These are phyloP conservation scores for Caenorhabditis zanzibari DNA, from an alignment of 2,888 invertebrate genomes.

Conservation along the genomic window DNA sequence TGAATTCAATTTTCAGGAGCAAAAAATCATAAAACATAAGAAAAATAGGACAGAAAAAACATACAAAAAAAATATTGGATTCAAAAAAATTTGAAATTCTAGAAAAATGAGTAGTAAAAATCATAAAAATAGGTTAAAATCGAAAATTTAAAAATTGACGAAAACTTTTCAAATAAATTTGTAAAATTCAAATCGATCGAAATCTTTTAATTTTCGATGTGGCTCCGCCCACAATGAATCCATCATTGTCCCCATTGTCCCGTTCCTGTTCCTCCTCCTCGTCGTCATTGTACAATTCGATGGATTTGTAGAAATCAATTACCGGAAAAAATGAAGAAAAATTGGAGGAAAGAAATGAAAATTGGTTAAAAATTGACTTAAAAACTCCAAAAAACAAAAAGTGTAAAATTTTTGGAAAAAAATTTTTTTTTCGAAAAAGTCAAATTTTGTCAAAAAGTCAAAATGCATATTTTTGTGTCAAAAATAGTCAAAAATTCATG, in stretches of 20 bases:
- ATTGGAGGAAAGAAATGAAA: neutral
- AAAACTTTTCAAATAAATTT: neutral
- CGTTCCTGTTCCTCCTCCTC: too few species aligned
- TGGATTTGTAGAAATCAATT: constrained; percentile 61
- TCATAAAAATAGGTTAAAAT: constrained; percentile 1
- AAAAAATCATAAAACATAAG: neutral
- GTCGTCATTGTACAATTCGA: constrained; percentile 13
- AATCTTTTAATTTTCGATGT: constrained; percentile 6
- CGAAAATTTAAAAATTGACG: neutral
- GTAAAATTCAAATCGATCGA: constrained; percentile 29
- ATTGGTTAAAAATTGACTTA: neutral
- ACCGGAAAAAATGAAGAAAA: constrained; percentile 64
- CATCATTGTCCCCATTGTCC: constrained; percentile 41
- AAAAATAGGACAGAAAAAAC: neutral
- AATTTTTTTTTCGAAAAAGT: too few species aligned
- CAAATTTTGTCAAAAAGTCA: too few species aligned
- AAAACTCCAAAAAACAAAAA: neutral
- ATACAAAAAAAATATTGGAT: neutral
- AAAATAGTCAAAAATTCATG: too few species aligned
- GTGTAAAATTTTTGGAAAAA: too few species aligned
- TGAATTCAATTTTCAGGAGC: neutral
- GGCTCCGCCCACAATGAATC: neutral
- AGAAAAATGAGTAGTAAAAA: neutral
- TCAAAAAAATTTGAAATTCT: neutral
- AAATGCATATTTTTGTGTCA: too few species aligned